Evolutionary conservation across 2,888 invertebrate genomes (phyloP).

Genomic region (Drosophila picticornis): DNA sequence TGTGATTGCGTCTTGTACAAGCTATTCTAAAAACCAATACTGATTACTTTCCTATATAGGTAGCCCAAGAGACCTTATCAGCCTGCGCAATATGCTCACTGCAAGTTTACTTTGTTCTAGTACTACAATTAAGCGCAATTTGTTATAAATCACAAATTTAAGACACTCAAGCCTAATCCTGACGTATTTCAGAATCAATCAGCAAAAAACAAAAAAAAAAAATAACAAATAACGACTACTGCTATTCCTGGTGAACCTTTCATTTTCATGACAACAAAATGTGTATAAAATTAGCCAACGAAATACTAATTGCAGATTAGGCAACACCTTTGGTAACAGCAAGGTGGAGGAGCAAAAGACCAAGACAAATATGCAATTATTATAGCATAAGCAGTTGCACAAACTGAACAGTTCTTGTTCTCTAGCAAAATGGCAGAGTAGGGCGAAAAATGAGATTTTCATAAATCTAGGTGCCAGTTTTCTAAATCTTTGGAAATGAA

Average conservation of each 20-base stretch:
- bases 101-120: background rate
- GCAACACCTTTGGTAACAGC: background rate
- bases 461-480: background rate
- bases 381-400: background rate
- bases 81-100: background rate
- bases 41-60: background rate
- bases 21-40: background rate
- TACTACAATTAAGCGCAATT: background rate
- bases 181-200: background rate
- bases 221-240: background rate
- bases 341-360: background rate
- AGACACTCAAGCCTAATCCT: background rate
- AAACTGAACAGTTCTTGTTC: background rate
- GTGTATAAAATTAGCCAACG: background rate
- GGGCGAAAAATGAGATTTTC: background rate
- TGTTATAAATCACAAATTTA: background rate
- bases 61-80: background rate
- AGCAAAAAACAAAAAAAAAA: background rate
- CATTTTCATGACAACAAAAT: background rate
- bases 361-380: background rate
- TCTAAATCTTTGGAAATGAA: background rate
- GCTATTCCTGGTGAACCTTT: background rate
- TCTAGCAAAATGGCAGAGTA: background rate
- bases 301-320: background rate
- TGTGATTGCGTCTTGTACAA: conserved; percentile 4